Base-by-base conservation (phyloP, 2,888 invertebrate genomes). In the Sminthurides aquaticus region DNA sequence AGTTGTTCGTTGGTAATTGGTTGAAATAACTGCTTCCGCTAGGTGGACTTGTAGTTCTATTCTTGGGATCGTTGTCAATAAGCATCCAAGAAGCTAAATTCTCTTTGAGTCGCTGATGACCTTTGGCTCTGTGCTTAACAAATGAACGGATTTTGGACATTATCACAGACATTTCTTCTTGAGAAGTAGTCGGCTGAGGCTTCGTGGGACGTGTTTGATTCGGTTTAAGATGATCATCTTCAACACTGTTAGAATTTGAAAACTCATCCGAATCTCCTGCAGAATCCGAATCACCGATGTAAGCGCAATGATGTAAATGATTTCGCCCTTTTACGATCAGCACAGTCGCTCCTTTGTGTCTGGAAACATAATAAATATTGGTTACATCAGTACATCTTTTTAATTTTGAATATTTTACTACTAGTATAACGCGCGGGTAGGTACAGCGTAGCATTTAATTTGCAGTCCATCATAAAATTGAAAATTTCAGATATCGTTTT, bases 251-350 rank as follows among this genome's bases (percentile, higher is more conserved):
- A 1, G 73, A 73, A 52, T 67, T 64, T 5, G 73, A 73, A 43
- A 85, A 77, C 75, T 88, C 87, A 26, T 87, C 87, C 5, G 86
- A 77, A 74, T 89, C 88, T 76, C 89, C 89, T 0, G 88, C 87
- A 0, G 88, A 89, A 76, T 89, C 86, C 24, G 70, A 62, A 75
- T 89, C 88, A 0, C 89, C 89, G 60, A 89, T 88, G 79, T 88
- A 89, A 0, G 89, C 88, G 76, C 89, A 89, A 74, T 88, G 86
- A 74, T 88, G 87, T 0, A 89, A 81, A 76, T 89, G 87, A 70
- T 85, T 86, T 79, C 88, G 87, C 0, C 89, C 89, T 75, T 86
- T 83, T 66, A 89, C 87, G 77, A 89, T 85, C 66, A 89, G 86
- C 54, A 89, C 80, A 0, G 88, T 88, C 0, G 88, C 87, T 0